These are phyloP conservation scores for Micromussa lordhowensis DNA, from an alignment of 92 coral and sea anemone genomes.

Conservation along the genomic window DNA sequence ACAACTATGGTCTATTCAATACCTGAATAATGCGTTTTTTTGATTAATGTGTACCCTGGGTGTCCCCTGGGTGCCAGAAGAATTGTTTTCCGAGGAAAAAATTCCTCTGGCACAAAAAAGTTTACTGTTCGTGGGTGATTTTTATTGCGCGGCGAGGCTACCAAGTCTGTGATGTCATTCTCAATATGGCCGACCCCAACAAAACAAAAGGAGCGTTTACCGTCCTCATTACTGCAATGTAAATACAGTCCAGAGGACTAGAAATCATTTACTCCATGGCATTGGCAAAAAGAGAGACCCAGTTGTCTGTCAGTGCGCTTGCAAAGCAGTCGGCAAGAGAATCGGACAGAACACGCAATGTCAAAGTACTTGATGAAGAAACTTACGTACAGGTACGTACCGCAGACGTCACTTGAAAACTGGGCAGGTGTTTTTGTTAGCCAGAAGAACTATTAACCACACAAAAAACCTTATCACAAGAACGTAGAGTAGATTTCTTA, in stretches of 20 bases:
- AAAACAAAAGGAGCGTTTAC: neutral
- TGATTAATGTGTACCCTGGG: too few relatives aligned
- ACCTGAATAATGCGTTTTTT: too few relatives aligned
- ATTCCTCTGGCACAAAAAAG: too few relatives aligned
- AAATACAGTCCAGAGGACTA: neutral
- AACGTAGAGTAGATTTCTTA: too few relatives aligned
- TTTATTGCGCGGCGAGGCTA: neutral
- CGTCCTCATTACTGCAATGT: neutral
- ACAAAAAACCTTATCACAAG: too few relatives aligned
- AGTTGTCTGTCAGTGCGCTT: constrained; percentile 36
- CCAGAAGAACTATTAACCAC: too few relatives aligned
- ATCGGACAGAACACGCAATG: constrained; percentile 27
- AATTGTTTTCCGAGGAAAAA: too few relatives aligned
- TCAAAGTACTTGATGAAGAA: constrained; percentile 86
- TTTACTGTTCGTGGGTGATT: too few relatives aligned
- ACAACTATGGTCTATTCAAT: too few relatives aligned
- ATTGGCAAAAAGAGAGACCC: constrained; percentile 61
- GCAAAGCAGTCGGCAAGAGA: constrained; percentile 11
- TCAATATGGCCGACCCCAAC: neutral
- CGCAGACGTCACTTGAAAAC: too few relatives aligned
- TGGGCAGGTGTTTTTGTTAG: neutral
- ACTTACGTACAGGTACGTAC: constrained; percentile 86
- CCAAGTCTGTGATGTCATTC: neutral
- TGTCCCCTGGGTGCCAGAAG: too few relatives aligned
- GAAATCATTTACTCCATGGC: constrained; percentile 54